Base-by-base conservation (phyloP, 2,888 invertebrate species). In the Pecten maximus region DNA sequence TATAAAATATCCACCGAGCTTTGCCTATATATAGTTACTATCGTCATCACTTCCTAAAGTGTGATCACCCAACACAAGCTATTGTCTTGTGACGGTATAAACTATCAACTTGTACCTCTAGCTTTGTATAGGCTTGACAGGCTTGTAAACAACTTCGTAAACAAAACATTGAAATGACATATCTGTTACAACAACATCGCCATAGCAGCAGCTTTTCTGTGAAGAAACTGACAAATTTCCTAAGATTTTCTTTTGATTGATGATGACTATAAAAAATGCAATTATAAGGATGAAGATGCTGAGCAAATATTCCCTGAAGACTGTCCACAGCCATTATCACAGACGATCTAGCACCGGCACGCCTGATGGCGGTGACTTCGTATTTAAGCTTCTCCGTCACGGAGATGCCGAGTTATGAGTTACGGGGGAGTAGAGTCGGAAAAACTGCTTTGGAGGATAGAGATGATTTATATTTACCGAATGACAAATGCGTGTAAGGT, bases 271-370 rank as follows among this genome's bases (percentile, higher is more conserved):
- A 74, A 74, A 74, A 74, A 74, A 74, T 74, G 12, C 35, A 74
- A 74, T 74, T 74, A 74, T 35, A 74, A 28, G 35, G 74, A 74
- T 74, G 74, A 28, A 28, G 74, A 74, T 74, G 74, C 74, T 74
- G 74, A 74, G 35, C 35, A 74, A 74, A 74, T 74, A 74, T 74
- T 74, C 74, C 74, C 74, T 23, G 19, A 74, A 74, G 74, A 74
- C 28, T 74, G 74, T 35, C 74, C 35, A 74, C 10, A 15, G 74
- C 28, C 74, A 35, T 74, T 74, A 74, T 74, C 74, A 35, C 74
- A 74, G 74, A 74, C 74, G 2, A 74, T 74, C 74, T 74, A 28
- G 74, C 74, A 74, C 74, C 28, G 6, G 74, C 23, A 60, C 60
- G 60, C 74, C 35, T 35, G 35, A 74, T 35, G 35, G 74, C 74